Percentiles rank a stretch among this genome's conserved stretches.
Conservation (phyloP, 2,888 invertebrate species). For the Tridacna gigas region DNA sequence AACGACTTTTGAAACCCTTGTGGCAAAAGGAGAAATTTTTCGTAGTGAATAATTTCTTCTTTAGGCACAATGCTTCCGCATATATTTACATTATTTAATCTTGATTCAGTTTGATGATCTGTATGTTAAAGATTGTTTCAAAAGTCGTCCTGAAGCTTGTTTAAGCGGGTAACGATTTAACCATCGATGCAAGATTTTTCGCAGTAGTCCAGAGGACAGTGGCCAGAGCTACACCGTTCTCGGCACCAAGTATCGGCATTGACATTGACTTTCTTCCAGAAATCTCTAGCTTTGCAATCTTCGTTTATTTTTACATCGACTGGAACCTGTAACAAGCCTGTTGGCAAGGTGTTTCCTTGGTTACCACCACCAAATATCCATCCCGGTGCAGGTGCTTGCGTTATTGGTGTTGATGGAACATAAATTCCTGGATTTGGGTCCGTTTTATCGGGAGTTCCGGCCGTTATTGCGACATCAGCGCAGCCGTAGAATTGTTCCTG, state of each 20-base stretch:
- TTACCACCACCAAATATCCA: neutral
- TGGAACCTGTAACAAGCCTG: constrained; percentile 11
- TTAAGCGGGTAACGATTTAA: neutral
- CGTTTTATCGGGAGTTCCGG: neutral
- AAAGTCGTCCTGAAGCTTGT: too few relatives aligned
- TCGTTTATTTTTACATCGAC: neutral
- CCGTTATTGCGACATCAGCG: constrained; percentile 52
- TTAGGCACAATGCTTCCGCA: too few relatives aligned
- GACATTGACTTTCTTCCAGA: constrained; percentile 26
- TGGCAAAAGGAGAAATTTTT: too few relatives aligned
- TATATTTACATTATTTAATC: too few relatives aligned
- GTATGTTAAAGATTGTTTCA: too few relatives aligned
- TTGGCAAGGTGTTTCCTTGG: neutral
- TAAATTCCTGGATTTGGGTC: neutral
- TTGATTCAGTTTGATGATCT: too few relatives aligned
- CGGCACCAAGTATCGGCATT: constrained; percentile 50
- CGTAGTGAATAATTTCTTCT: too few relatives aligned
- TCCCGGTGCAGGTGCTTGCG: constrained; percentile 18
- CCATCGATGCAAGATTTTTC: constrained; percentile 33
- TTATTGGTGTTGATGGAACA: constrained; percentile 14
- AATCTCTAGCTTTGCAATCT: constrained; percentile 39
- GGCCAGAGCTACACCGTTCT: constrained; percentile 27
- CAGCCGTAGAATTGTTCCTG: constrained; percentile 68
- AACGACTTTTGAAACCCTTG: too few relatives aligned
- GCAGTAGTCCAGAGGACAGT: constrained; percentile 49